Conservation (phyloP, 2,797 vertebrate genomes). For the Rhadinocentrus ornatus region DNA sequence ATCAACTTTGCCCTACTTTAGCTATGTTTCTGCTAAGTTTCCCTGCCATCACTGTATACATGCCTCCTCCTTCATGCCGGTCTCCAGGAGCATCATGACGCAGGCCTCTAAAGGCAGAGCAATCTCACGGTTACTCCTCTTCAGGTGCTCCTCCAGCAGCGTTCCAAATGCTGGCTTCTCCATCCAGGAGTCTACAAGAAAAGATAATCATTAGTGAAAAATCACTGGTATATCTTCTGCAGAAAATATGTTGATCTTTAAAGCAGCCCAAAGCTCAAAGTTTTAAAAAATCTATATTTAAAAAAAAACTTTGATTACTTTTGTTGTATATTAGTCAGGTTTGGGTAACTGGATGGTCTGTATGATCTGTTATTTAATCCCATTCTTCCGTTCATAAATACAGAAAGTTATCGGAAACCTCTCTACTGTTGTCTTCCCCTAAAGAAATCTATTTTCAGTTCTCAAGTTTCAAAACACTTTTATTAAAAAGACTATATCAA, state of each 20-base stretch:
- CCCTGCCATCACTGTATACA: not conserved
- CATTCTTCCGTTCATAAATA: not conserved
- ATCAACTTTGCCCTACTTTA: constrained; percentile 45
- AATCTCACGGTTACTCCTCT: constrained; percentile 92
- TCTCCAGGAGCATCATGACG: constrained; percentile 98
- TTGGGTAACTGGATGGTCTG: not conserved
- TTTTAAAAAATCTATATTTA: too few species aligned
- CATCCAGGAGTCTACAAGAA: constrained; percentile 89
- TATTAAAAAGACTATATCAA: too few species aligned
- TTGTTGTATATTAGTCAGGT: not conserved
- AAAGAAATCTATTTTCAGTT: not conserved
- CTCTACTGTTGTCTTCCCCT: not conserved
- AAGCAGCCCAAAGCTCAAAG: not conserved
- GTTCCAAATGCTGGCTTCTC: constrained; percentile 97
- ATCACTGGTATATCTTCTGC: not conserved
- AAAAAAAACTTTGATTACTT: not conserved
- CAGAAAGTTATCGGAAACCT: not conserved
- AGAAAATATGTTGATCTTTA: not conserved
- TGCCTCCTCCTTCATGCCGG: constrained; percentile 98
- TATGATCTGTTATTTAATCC: not conserved
- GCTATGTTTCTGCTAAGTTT: not conserved
- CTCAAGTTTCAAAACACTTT: too few species aligned
- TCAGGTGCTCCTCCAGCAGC: constrained; percentile 92
- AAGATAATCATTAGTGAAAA: not conserved
- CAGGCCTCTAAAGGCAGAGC: constrained; percentile 96